A percentile compares a stretch with the other conserved stretches of the same genome.
Conservation (phyloP, 2,888 invertebrate genomes). For the Amaurobius ferox region DNA sequence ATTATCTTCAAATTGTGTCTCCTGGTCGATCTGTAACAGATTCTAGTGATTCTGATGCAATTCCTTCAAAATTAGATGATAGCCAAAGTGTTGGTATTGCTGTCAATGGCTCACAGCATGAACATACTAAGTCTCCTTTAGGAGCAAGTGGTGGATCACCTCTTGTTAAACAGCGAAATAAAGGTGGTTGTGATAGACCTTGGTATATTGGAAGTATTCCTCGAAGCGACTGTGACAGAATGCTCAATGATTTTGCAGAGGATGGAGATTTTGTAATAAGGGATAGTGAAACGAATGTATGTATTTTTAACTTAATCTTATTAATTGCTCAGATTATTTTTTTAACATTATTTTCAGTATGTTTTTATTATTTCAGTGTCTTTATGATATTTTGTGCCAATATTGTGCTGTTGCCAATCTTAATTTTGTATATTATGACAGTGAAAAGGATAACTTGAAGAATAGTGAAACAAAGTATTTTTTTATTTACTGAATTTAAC, state of each 20-base stretch:
- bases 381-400: no score
- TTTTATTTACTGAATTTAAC: no score
- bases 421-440: no score
- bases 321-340: no score
- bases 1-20: constrained; percentile 87
- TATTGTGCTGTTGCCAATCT: no score
- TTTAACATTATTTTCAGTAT: no score
- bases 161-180: constrained; percentile 76
- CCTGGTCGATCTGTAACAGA: constrained; percentile 54
- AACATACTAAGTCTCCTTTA: constrained; percentile 53
- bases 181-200: constrained; percentile 98
- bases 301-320: no score
- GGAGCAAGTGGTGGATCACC: constrained; percentile 69
- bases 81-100: constrained; percentile 33
- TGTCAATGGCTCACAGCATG: constrained; percentile 65
- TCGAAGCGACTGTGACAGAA: constrained; percentile 95
- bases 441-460: no score
- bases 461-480: no score
- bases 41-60: constrained; percentile 58
- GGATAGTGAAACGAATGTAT: constrained; percentile 99
- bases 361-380: no score
- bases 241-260: constrained; percentile 95
- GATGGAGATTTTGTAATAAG: constrained; percentile 99
- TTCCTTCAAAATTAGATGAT: constrained; percentile 50
- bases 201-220: constrained; percentile 99